A percentile compares a stretch with the other conserved stretches of the same genome.
Conservation (phyloP, 2,888 invertebrate genomes). For the Yponomeuta cagnagella region DNA sequence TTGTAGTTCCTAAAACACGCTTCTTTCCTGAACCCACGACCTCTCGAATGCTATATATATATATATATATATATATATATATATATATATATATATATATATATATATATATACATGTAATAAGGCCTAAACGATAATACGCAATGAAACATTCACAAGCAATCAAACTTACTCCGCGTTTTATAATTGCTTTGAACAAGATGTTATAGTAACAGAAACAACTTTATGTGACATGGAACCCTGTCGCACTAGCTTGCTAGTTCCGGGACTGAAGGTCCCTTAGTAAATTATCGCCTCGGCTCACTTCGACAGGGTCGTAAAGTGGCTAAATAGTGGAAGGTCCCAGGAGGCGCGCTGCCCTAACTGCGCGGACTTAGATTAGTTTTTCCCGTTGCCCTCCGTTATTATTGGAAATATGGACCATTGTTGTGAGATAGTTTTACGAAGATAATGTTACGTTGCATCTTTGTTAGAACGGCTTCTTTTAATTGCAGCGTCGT, state of each 20-base stretch:
- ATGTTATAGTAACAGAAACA: constrained; percentile 4
- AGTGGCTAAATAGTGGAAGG: constrained; percentile 46
- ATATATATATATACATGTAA: too few relatives aligned
- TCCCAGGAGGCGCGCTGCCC: constrained; percentile 48
- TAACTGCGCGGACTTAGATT: constrained; percentile 62
- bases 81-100: too few relatives aligned
- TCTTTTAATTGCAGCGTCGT: too few relatives aligned
- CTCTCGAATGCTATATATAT: too few relatives aligned
- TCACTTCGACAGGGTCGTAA: constrained; percentile 47
- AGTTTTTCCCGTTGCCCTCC: constrained; percentile 49
- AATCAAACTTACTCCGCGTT: constrained; percentile 12
- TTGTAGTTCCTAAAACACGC: too few relatives aligned
- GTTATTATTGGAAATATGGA: constrained; percentile 49
- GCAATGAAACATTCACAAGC: neutral
- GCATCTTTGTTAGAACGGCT: neutral
- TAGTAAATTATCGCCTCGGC: constrained; percentile 33
- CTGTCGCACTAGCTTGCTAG: constrained; percentile 26
- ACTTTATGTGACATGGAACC: constrained; percentile 22
- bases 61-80: too few relatives aligned
- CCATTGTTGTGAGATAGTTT: constrained; percentile 19
- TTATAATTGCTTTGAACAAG: constrained; percentile 31
- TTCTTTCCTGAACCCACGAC: too few relatives aligned
- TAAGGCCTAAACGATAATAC: too few relatives aligned
- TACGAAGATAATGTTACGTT: constrained; percentile 21
- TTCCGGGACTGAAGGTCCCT: constrained; percentile 21